These are phyloP conservation scores for Odontothrips loti DNA, from an alignment of 2,888 invertebrate genomes.

Conservation along the genomic window DNA sequence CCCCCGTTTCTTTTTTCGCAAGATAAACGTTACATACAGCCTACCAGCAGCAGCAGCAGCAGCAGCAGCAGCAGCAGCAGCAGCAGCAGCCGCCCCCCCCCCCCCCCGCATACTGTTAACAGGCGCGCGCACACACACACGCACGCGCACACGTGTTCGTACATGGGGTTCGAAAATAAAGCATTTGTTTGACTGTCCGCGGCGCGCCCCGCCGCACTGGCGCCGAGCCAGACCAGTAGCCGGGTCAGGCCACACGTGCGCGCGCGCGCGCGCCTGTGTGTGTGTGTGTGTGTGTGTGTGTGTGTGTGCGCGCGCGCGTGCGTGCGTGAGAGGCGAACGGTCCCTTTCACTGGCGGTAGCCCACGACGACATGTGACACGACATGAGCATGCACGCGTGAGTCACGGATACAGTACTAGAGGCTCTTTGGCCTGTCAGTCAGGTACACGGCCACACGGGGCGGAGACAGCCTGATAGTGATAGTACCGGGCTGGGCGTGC, in stretches of 20 bases:
- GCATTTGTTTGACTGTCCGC: conserved; percentile 4
- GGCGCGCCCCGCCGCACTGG: not conserved
- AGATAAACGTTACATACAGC: too few species aligned
- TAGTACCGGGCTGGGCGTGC: not conserved
- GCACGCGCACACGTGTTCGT: not conserved
- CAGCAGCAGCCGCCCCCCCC: not conserved
- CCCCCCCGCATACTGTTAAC: not conserved
- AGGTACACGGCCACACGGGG: too few species aligned
- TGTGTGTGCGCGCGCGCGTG: not conserved
- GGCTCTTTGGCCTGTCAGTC: too few species aligned
- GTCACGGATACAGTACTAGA: not conserved
- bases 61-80: too few species aligned
- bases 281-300: not conserved
- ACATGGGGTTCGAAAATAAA: not conserved
- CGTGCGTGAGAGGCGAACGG: not conserved
- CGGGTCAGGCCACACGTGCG: not conserved
- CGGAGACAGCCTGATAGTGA: too few species aligned
- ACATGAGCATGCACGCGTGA: not conserved
- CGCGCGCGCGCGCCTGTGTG: not conserved
- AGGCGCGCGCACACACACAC: too few species aligned
- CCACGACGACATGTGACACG: too few species aligned
- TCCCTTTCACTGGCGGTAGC: not conserved
- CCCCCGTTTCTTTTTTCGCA: not conserved
- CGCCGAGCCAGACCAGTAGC: not conserved
- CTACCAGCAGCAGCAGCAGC: too few species aligned